A percentile compares a stretch with the other conserved stretches of the same genome.
Evolutionary conservation across 2,113 vertebrate genomes (phyloP).

Genomic region (Aptenodytes forsteri): DNA sequence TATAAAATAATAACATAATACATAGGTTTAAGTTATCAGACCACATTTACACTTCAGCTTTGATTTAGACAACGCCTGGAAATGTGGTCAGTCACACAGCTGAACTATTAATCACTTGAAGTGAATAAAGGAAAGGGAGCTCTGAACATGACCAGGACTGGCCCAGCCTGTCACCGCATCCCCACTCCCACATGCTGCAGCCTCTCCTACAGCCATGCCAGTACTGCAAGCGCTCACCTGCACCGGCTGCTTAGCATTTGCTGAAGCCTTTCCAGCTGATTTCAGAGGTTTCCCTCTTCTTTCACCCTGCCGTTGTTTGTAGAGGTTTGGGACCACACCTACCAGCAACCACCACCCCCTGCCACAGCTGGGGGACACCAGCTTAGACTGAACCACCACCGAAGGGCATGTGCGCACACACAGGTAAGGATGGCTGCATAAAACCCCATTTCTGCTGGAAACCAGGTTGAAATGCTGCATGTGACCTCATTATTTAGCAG

Average conservation of each 20-base stretch:
- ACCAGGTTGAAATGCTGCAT: neutral
- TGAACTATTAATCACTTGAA: neutral
- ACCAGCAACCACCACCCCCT: neutral
- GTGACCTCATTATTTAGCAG: neutral
- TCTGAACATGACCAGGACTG: neutral
- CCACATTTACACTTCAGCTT: neutral
- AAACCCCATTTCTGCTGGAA: neutral
- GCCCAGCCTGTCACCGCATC: neutral
- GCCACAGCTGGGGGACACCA: neutral
- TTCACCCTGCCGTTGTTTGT: neutral
- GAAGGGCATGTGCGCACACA: accelerated
- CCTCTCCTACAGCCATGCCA: neutral
- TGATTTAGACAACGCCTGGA: neutral
- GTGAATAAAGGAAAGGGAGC: neutral
- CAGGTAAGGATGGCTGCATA: neutral
- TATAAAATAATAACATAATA: neutral
- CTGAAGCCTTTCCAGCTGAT: neutral
- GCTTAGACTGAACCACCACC: neutral
- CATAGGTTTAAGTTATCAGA: neutral
- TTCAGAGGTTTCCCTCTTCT: neutral
- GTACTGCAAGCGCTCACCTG: neutral
- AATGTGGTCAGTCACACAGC: neutral
- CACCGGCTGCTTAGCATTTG: neutral
- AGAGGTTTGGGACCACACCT: neutral
- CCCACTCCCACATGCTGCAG: neutral